Base-by-base conservation (phyloP, 2,797 vertebrate species). In the Acanthopagrus latus region DNA sequence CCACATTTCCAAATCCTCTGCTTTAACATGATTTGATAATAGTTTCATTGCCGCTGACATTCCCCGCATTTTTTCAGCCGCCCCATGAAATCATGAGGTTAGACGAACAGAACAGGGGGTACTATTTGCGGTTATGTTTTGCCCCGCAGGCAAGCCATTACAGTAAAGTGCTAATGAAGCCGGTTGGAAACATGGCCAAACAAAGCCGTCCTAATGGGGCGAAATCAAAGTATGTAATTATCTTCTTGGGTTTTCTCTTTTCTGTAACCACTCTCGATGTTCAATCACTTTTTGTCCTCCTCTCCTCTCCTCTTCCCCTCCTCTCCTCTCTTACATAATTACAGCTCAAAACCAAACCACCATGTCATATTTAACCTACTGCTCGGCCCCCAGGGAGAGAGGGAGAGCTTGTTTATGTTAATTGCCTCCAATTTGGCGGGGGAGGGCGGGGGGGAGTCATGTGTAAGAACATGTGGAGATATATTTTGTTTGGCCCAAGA, bases 371-470 rank as follows among this genome's bases (percentile, higher is more conserved):
- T 88, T 88, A 89, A 87, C 78, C 50, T 67, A 23, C 69, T 72
- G 46, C 21, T 67, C 16, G 8, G 64, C 50, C 83, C 46, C 3
- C 71, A 67, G 81, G 82, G 81, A 88, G 50, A 73, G 8, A 74
- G 29, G 6, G 33, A 33, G 50, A 78, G 54, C 78, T 86, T 27
- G 83, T 90, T 90, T 78, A 66, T 3, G 50, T 85, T 82, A 87
- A 91, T 84, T 90, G 76, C 72, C 57, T 84, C 43, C 72, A 82
- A 83, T 76, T 85, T 82, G 65, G n/a, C n/a, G n/a, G n/a, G n/a
- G n/a, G n/a, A n/a, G n/a, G n/a, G 3, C 3, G 27, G 27, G 25
- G n/a, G 52, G 51, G 44, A 68, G 46, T 48, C 47, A 33, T 33
- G 29, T 33, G 29, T 33, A 33, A 64, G 74, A 58, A 68, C 76